A percentile compares a stretch with the other conserved stretches of the same genome.
Conservation (phyloP, 2,797 vertebrate genomes). For the Uromys caudimaculatus region DNA sequence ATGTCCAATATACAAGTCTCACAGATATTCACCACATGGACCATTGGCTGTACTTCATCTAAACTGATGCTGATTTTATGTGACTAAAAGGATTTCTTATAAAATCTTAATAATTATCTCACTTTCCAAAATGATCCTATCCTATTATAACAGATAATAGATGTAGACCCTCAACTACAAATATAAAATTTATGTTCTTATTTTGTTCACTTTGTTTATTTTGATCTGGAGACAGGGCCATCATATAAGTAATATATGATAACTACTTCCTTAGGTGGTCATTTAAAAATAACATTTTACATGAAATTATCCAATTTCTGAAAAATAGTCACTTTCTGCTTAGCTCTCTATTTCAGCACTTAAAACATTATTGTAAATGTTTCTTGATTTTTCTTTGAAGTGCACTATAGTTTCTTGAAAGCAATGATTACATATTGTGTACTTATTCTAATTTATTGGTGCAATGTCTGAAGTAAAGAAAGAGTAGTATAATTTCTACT, state of each 20-base stretch:
- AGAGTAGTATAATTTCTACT: neutral
- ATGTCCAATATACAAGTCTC: neutral
- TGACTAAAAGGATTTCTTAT: neutral
- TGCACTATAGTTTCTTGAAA: neutral
- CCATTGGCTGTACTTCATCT: neutral
- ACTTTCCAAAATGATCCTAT: conserved; percentile 31
- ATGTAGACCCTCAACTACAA: neutral
- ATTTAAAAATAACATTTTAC: conserved; percentile 27
- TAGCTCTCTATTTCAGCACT: neutral
- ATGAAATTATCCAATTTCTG: neutral
- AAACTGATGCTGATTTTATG: conserved; percentile 21
- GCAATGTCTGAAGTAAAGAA: neutral
- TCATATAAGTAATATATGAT: neutral
- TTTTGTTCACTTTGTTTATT: neutral
- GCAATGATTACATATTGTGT: neutral
- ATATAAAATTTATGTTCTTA: conserved; percentile 1
- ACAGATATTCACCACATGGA: neutral
- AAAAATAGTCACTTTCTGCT: neutral
- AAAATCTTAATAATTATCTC: neutral
- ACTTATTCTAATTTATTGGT: neutral
- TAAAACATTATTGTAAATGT: neutral
- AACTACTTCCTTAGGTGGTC: neutral
- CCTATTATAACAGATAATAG: neutral
- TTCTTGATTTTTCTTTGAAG: conserved; percentile 17
- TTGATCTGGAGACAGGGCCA: neutral